These are phyloP conservation scores for Pterostichus madidus DNA, from an alignment of 2,888 invertebrate species.

Conservation along the genomic window DNA sequence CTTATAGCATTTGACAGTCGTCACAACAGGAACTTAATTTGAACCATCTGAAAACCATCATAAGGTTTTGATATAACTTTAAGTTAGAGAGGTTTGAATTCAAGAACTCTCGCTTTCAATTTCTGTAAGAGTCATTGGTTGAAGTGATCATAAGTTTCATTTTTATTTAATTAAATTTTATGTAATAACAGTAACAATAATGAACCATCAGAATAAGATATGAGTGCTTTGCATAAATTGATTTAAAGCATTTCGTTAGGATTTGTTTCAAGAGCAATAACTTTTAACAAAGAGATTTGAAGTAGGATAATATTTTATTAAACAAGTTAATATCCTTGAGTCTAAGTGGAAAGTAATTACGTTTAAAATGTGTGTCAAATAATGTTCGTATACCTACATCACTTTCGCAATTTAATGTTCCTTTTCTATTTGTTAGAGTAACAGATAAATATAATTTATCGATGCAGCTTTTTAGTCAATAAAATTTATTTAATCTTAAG, in stretches of 20 bases:
- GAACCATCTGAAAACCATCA: too few relatives aligned
- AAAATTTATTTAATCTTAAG: slow-evolving; percentile 15
- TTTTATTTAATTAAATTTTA: too few relatives aligned
- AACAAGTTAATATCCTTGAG: slow-evolving; percentile 24
- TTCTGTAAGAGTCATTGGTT: too few relatives aligned
- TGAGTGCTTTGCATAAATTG: not conserved
- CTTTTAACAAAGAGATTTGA: too few relatives aligned
- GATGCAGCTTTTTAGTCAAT: not conserved
- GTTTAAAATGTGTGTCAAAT: slow-evolving; percentile 41
- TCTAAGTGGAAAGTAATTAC: slow-evolving; percentile 41
- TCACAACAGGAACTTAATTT: too few relatives aligned
- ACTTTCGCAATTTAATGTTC: slow-evolving; percentile 16
- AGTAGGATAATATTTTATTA: not conserved
- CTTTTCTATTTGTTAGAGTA: not conserved
- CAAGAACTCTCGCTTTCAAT: too few relatives aligned
- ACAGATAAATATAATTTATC: slow-evolving; percentile 36
- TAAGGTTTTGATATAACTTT: too few relatives aligned
- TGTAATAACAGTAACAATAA: too few relatives aligned
- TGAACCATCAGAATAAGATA: not conserved
- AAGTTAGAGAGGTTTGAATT: too few relatives aligned
- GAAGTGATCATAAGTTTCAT: too few relatives aligned
- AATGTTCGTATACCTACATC: slow-evolving; percentile 17
- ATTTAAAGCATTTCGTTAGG: not conserved
- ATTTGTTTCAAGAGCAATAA: slow-evolving; percentile 14
- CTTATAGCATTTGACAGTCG: too few relatives aligned